Evolutionary conservation across 1,140 invertebrate species (phyloP), one percentile per base, ranked within the genome.

Genomic region (Himalopsyche phryganea): DNA sequence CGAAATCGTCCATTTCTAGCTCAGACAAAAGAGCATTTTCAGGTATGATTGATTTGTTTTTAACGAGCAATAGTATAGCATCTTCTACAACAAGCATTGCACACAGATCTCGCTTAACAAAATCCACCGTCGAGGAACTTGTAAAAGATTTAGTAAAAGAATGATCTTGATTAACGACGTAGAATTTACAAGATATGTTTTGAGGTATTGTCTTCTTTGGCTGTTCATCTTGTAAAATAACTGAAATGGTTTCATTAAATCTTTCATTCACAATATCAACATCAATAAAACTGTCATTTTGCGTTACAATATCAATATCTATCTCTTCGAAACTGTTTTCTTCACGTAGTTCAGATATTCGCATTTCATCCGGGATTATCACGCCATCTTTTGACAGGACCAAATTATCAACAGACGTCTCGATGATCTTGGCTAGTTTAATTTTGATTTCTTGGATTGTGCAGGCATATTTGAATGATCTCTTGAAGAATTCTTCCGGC

Each of bases 1-100:
- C 76, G 65, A 74, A 77, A 50, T 72, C 73, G 61, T 79, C 74
- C 48, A 76, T 76, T 55, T 77, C 75, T 14, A 79, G 65, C 51
- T 77, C 73, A 28, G 69, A 56, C 36, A 77, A 57, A 9, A 69
- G 65, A 66, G 73, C 71, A 1, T 70, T 66, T 57, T 77, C 74
- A 56, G 72, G 71, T 10, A 79, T 41, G 4, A 69, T 67, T 14
- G 61, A 57, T 32, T 76, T 71, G 49, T 68, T 67, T 60, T 73
- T 65, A 20, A 77, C 53, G 6, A 77, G 44, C 2, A 79, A 68
- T 15, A 79, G 50, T 44, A 69, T 70, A 17, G 71, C 67, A 4
- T 65, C 68, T 14, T 71, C 69, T 6, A 71, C 61, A 67, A 67
- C 65, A 59, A 78, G 74, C 10, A 75, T 59, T n/a, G 67, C 68